phyloP scores from a whole-genome alignment of 1,140 invertebrate genomes.

The Venturia canescens region DNA sequence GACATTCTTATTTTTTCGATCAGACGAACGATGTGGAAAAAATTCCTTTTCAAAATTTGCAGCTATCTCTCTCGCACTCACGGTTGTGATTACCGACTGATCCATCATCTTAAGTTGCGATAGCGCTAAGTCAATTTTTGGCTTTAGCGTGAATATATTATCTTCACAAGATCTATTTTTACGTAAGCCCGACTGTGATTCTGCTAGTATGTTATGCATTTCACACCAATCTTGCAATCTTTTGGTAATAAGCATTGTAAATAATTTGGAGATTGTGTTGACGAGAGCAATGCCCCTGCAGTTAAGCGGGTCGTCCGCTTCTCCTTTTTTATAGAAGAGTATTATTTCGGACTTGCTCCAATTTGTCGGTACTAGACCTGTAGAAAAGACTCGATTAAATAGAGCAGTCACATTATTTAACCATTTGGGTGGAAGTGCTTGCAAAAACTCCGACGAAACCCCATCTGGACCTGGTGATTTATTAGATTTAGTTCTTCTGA shows the following conservation, averaged over 20 bases:
- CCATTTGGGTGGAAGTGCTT: slow-evolving; percentile 15
- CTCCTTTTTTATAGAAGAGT: slow-evolving; percentile 55
- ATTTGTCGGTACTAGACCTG: not conserved
- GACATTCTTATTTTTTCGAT: no score
- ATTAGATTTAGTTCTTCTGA: not conserved
- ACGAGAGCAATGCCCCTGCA: slow-evolving; percentile 55
- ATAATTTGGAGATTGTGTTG: not conserved
- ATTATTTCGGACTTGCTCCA: slow-evolving; percentile 30
- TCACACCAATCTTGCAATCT: not conserved
- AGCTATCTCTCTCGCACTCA: no score
- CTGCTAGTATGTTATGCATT: not conserved
- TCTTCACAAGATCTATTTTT: slow-evolving; percentile 5
- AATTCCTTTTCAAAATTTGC: no score
- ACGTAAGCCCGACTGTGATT: not conserved
- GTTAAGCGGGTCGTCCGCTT: slow-evolving; percentile 45
- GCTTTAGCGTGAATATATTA: slow-evolving; percentile 25
- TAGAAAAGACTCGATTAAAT: slow-evolving; percentile 20
- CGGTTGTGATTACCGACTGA: no score
- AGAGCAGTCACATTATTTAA: not conserved
- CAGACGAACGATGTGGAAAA: no score
- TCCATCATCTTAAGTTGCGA: slow-evolving; percentile 6
- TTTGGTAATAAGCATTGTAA: not conserved
- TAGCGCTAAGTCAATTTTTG: not conserved
- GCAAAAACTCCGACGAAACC: not conserved
- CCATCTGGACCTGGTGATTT: slow-evolving; percentile 39